Percentiles rank a stretch among this genome's conserved stretches.
phyloP scores from a whole-genome alignment of 2,797 vertebrate genomes.

The Buphagus erythrorhynchus region DNA sequence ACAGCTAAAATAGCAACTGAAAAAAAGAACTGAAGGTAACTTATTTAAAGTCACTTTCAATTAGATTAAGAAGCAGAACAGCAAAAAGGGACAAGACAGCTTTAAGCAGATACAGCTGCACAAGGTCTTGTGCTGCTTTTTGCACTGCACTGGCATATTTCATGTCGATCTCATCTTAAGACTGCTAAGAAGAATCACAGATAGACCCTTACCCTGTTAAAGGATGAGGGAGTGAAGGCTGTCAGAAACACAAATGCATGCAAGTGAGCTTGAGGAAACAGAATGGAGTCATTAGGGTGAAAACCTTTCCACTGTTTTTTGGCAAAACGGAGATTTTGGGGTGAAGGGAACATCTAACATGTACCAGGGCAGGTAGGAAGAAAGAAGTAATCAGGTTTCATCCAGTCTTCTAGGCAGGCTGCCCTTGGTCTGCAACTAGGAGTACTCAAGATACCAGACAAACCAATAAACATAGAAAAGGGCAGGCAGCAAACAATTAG shows the following conservation, averaged over 20 bases:
- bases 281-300: background rate
- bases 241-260: background rate
- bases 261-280: background rate
- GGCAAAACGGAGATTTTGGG: background rate
- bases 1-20: background rate
- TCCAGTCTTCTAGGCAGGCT: background rate
- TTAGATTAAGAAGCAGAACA: conserved; percentile 20
- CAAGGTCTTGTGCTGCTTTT: background rate
- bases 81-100: background rate
- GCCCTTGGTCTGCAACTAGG: background rate
- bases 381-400: background rate
- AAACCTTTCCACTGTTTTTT: background rate
- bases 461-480: background rate
- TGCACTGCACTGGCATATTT: background rate
- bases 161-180: background rate
- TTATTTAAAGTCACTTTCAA: conserved; percentile 21
- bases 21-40: background rate
- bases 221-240: background rate
- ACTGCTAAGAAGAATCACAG: background rate
- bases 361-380: background rate
- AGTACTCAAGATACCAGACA: background rate
- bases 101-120: background rate
- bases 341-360: background rate
- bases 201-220: background rate
- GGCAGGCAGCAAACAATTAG: background rate